Base-by-base conservation (phyloP, 2,888 invertebrate genomes). In the Punctoribates punctum region DNA sequence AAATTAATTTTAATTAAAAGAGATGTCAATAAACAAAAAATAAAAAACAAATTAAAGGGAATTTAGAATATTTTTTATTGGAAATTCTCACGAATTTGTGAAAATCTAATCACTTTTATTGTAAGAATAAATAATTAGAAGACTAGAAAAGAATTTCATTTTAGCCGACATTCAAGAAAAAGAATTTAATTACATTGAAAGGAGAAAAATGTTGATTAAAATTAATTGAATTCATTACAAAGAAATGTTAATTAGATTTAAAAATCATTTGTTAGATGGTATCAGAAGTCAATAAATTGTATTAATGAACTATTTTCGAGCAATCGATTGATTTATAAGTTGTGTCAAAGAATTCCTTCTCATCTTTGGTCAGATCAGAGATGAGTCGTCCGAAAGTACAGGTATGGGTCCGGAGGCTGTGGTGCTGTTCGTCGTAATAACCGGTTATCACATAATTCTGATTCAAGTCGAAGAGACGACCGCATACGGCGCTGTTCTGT, bases 391-490 rank as follows among this genome's bases (percentile, higher is more conserved):
- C 67, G n/a, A 27, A 67, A 38, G 67, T 67, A 20, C 67, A 67
- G 25, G 67, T 20, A 67, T 67, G 67, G 2, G 67, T 67, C 13
- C 67, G 17, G 0, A 38, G n/a, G 8, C 20, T 13, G 5, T 67
- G 11, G 2, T 38, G 17, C 3, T 34, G 1, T 15, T 34, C 11
- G 4, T 67, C 67, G n/a, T 38, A 34, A 67, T 20, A 17, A 11
- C 67, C 67, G 38, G 67, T 67, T 20, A 67, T 67, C n/a, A 67
- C n/a, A 38, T 67, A 67, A n/a, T 38, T 20, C 3, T 29, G n/a
- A 20, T 67, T 11, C 17, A 20, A 1, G 5, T 67, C n/a, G 38
- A 67, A 67, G 34, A 38, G 1, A 38, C 38, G 34, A 13, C 67
- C 67, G 20, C 67, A 67, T 1, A 20, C 17, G 5, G 34, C 67